A percentile compares a stretch with the other conserved stretches of the same genome.
Evolutionary conservation across 2,797 vertebrate genomes (phyloP).

Genomic region (Periparus ater): DNA sequence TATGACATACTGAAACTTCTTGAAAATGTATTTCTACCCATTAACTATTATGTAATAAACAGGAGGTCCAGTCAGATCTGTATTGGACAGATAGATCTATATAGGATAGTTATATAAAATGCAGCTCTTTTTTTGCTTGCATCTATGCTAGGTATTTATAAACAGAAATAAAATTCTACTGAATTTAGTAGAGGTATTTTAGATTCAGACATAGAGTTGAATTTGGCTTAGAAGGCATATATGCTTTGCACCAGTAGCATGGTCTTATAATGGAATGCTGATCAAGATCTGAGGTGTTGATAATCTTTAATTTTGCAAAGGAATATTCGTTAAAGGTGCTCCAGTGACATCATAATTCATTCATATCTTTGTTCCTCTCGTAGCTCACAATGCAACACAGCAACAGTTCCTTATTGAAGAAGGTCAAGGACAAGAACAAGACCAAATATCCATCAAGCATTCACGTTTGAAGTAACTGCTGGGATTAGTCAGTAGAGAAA

Average conservation of each 20-base stretch:
- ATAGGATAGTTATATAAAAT: neutral
- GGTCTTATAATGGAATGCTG: neutral
- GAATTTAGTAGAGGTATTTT: neutral
- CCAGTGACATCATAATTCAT: neutral
- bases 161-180: neutral
- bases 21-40: neutral
- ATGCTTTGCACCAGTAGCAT: neutral
- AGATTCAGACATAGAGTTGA: neutral
- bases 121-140: neutral
- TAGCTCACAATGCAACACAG: neutral
- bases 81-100: neutral
- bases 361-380: neutral
- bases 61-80: neutral
- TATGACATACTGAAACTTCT: neutral
- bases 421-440: neutral
- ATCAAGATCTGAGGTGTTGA: neutral
- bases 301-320: neutral
- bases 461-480: neutral
- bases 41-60: neutral
- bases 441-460: neutral
- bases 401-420: neutral
- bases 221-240: neutral
- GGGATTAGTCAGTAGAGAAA: neutral
- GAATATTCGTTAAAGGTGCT: neutral
- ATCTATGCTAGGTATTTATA: neutral